Evolutionary conservation across 2,113 vertebrate species (phyloP).

Genomic region (Chloropsis cyanopogon): DNA sequence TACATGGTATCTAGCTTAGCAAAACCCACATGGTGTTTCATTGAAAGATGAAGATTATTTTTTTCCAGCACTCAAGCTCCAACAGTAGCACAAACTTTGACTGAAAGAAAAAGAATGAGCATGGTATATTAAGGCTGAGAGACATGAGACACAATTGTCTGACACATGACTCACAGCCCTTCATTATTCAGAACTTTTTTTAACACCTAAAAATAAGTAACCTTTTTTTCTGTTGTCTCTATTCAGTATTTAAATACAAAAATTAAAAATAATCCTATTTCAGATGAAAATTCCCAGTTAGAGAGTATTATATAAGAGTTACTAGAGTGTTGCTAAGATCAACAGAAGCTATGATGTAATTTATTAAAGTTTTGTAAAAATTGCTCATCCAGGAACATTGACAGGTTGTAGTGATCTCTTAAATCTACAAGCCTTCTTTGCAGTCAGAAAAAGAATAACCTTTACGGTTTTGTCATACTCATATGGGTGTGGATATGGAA

Average conservation of each 20-base stretch:
- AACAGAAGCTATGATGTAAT: background rate
- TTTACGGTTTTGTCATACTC: background rate
- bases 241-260: background rate
- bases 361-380: background rate
- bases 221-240: background rate
- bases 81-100: background rate
- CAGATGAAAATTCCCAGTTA: background rate
- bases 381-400: background rate
- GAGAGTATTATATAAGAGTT: background rate
- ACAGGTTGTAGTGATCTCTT: background rate
- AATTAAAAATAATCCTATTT: background rate
- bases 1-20: background rate
- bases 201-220: background rate
- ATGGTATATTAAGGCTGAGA: background rate
- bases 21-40: background rate
- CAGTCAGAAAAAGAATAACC: background rate
- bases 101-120: fast-evolving
- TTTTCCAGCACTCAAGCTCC: background rate
- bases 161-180: background rate
- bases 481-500: fast-evolving
- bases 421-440: background rate
- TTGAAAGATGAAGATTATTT: background rate
- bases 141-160: background rate
- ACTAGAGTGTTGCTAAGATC: background rate
- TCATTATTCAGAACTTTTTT: background rate